phyloP scores from a whole-genome alignment of 1,140 invertebrate genomes.

The Drosophila busckii region DNA sequence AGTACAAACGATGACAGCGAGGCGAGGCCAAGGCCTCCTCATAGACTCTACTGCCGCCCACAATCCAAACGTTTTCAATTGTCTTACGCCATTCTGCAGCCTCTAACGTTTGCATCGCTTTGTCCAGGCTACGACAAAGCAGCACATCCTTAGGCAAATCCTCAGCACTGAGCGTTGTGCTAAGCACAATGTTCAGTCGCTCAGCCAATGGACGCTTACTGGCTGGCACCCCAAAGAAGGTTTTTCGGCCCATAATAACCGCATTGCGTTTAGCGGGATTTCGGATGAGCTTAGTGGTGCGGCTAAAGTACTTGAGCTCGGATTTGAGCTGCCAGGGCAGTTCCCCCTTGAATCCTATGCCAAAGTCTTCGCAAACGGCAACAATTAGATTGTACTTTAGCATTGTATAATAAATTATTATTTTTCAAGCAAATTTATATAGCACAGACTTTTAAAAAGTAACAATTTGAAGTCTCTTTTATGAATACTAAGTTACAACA shows the following conservation, averaged over 20 bases:
- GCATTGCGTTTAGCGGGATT: conserved; percentile 86
- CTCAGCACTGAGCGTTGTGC: conserved; percentile 80
- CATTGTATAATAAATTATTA: too few relatives aligned
- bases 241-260: conserved; percentile 95
- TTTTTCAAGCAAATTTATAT: too few relatives aligned
- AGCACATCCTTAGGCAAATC: conserved; percentile 83
- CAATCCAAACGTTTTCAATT: conserved; percentile 92
- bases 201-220: conserved; percentile 88
- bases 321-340: conserved; percentile 93
- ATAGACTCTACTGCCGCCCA: conserved; percentile 91
- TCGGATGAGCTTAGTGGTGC: conserved; percentile 85
- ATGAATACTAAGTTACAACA: too few relatives aligned
- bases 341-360: conserved; percentile 87
- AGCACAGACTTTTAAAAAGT: too few relatives aligned
- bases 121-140: conserved; percentile 83
- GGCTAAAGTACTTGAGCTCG: conserved; percentile 92
- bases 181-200: conserved; percentile 93
- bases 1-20: conserved; percentile 87
- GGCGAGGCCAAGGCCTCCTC: conserved; percentile 86
- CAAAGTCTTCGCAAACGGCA: conserved; percentile 91
- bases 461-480: too few relatives aligned
- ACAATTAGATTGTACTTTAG: conserved; percentile 89
- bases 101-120: conserved; percentile 83
- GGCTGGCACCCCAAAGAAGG: conserved; percentile 93
- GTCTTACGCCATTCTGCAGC: conserved; percentile 79